These are phyloP conservation scores for Monochamus saltuarius DNA, from an alignment of 1,140 invertebrate genomes.

Conservation along the genomic window DNA sequence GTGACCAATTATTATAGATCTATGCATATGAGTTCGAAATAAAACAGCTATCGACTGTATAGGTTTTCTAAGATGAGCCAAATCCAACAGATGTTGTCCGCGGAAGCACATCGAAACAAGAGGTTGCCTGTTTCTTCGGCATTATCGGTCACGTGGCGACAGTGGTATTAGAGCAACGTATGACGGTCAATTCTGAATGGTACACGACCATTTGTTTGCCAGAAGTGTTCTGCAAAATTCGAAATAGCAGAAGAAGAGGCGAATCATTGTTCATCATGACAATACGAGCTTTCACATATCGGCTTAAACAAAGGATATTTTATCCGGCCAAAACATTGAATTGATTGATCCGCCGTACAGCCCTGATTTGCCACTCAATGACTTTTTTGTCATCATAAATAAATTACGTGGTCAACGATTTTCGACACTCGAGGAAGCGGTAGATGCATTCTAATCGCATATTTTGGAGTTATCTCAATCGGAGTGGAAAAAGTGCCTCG, in stretches of 20 bases:
- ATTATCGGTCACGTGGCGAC: slow-evolving; percentile 25
- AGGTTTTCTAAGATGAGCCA: slow-evolving; percentile 45
- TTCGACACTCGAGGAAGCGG: neutral
- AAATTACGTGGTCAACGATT: slow-evolving; percentile 3
- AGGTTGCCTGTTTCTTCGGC: slow-evolving; percentile 37
- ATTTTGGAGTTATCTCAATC: neutral
- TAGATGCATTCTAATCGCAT: neutral
- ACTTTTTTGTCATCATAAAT: neutral
- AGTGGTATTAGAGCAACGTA: neutral
- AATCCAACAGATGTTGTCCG: slow-evolving; percentile 47
- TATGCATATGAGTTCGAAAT: slow-evolving; percentile 41
- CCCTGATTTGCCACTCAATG: neutral
- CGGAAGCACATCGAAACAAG: slow-evolving; percentile 42
- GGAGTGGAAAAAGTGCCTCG: neutral
- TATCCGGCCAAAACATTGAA: no score
- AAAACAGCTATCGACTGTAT: slow-evolving; percentile 36
- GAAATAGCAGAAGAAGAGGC: neutral
- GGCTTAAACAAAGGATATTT: no score
- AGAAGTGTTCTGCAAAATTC: no score
- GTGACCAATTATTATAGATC: slow-evolving; percentile 26
- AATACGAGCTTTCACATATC: no score
- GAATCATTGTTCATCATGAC: neutral
- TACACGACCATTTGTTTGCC: neutral
- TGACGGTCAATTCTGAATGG: neutral
- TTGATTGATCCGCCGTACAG: neutral